Evolutionary conservation across 1,140 invertebrate genomes (phyloP).

Genomic region (Lordiphosa mommai): DNA sequence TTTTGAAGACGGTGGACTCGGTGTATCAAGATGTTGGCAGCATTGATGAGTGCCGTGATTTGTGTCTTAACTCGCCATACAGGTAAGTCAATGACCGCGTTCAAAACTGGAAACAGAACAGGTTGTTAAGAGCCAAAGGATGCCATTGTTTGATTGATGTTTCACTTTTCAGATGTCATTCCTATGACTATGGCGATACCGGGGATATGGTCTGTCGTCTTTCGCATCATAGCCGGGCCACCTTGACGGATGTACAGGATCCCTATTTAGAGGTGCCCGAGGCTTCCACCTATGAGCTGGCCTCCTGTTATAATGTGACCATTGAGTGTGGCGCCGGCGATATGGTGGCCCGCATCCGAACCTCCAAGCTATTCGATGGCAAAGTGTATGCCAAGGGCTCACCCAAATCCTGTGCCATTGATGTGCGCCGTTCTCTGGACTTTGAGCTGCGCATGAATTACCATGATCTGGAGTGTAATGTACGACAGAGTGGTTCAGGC

Average conservation of each 20-base stretch:
- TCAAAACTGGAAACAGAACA: conserved; percentile 5
- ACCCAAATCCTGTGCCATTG: conserved; percentile 93
- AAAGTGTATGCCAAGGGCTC: conserved; percentile 96
- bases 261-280: conserved; percentile 94
- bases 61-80: conserved; percentile 92
- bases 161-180: conserved; percentile 86
- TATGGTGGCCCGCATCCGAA: conserved; percentile 95
- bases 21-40: conserved; percentile 94
- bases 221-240: conserved; percentile 93
- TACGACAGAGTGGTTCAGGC: conserved; percentile 90
- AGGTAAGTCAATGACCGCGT: conserved; percentile 71
- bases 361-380: conserved; percentile 94
- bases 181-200: conserved; percentile 95
- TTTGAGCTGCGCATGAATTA: conserved; percentile 94
- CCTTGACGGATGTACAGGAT: conserved; percentile 93
- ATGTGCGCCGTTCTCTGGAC: conserved; percentile 90
- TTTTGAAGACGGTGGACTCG: conserved; percentile 95
- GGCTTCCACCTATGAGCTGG: conserved; percentile 94
- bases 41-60: conserved; percentile 91
- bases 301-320: conserved; percentile 97
- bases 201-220: conserved; percentile 95
- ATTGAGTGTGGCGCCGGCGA: conserved; percentile 94
- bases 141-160: background rate
- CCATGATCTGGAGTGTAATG: conserved; percentile 95
- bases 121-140: conserved; percentile 9